Percentiles rank a stretch among this genome's conserved stretches.
phyloP scores from a whole-genome alignment of 1,140 invertebrate genomes.

The Charaxes varanes region DNA sequence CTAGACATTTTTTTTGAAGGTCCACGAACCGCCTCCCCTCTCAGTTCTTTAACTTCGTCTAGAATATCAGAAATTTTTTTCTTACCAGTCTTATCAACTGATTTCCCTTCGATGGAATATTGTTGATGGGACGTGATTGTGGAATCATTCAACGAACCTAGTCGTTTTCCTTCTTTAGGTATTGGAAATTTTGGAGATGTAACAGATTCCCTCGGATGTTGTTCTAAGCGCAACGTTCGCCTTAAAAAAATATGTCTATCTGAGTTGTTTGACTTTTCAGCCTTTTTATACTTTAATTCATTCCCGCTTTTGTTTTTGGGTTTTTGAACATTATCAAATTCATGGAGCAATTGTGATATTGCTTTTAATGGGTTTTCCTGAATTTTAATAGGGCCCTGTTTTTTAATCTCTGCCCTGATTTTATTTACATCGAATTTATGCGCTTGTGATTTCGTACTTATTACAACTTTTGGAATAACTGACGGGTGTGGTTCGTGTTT shows the following conservation, averaged over 20 bases:
- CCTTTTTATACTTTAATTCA: constrained; percentile 30
- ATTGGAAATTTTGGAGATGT: constrained; percentile 8
- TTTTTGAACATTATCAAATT: constrained; percentile 55
- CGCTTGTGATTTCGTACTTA: constrained; percentile 36
- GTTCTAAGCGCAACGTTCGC: constrained; percentile 13
- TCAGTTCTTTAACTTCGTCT: constrained; percentile 56
- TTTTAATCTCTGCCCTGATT: constrained; percentile 31
- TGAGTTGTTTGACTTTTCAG: constrained; percentile 17
- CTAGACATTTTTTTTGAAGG: constrained; percentile 43
- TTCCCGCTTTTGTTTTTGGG: constrained; percentile 26
- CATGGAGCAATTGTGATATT: constrained; percentile 55
- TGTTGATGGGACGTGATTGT: constrained; percentile 18
- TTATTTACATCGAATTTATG: constrained; percentile 26
- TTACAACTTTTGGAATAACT: constrained; percentile 45
- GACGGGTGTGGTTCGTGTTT: background rate
- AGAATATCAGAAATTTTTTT: constrained; percentile 46
- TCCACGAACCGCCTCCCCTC: constrained; percentile 56
- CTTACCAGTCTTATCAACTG: constrained; percentile 21
- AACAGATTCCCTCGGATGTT: constrained; percentile 18
- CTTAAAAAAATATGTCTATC: constrained; percentile 10
- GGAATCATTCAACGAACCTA: background rate
- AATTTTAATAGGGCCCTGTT: constrained; percentile 20
- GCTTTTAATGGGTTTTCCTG: constrained; percentile 53
- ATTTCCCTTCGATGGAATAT: constrained; percentile 23
- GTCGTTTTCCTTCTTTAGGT: constrained; percentile 8